These are phyloP conservation scores for Leptoteleia sp. DNA, from an alignment of 1,140 invertebrate genomes.

Conservation along the genomic window DNA sequence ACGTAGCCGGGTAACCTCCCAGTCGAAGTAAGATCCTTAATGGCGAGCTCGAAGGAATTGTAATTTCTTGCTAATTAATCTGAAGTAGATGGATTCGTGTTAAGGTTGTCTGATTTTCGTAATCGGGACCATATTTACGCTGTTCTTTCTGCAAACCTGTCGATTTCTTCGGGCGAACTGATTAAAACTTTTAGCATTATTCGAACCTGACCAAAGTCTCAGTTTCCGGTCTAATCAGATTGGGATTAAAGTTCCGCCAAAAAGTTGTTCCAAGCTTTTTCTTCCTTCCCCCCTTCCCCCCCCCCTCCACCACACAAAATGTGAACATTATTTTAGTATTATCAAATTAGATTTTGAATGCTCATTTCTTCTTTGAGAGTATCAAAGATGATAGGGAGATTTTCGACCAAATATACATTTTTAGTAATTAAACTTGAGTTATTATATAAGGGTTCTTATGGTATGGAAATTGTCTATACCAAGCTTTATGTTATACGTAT, in stretches of 20 bases:
- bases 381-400: too few relatives aligned
- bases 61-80: conserved; percentile 48
- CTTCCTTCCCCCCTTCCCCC: too few relatives aligned
- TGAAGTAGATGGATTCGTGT: conserved; percentile 51
- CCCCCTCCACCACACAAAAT: too few relatives aligned
- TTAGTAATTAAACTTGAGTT: too few relatives aligned
- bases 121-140: conserved; percentile 53
- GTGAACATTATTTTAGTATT: conserved; percentile 43
- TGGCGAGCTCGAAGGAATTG: conserved; percentile 27
- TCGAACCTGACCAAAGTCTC: conserved; percentile 49
- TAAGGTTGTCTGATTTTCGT: conserved; percentile 32
- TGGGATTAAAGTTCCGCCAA: conserved; percentile 52
- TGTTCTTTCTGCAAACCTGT: conserved; percentile 52
- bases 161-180: conserved; percentile 53
- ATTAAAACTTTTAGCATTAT: conserved; percentile 62
- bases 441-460: too few relatives aligned
- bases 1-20: conserved; percentile 20
- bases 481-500: too few relatives aligned
- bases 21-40: too few relatives aligned
- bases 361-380: conserved; percentile 33
- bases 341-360: conserved; percentile 50
- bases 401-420: too few relatives aligned
- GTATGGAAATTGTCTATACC: too few relatives aligned
- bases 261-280: conserved; percentile 43
- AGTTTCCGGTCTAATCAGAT: conserved; percentile 56